A percentile compares a stretch with the other conserved stretches of the same genome.
phyloP scores from a whole-genome alignment of 2,113 vertebrate species.

The Chionis minor region DNA sequence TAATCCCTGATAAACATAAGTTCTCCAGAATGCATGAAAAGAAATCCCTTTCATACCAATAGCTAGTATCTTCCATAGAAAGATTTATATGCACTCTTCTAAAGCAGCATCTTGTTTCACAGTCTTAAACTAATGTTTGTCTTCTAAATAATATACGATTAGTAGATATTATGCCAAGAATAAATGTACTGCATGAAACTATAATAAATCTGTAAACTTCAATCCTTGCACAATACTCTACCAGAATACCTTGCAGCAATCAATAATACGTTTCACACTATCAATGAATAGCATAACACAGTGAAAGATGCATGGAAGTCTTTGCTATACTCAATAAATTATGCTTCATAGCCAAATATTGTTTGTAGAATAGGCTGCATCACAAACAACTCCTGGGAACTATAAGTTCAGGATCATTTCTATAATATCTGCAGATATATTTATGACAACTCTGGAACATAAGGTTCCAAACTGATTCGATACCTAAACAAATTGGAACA shows the following conservation, averaged over 20 bases:
- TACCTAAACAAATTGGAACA: slow-evolving; percentile 1
- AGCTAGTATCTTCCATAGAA: not conserved
- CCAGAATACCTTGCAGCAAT: not conserved
- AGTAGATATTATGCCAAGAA: slow-evolving; percentile 25
- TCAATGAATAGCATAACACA: not conserved
- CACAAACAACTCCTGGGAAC: not conserved
- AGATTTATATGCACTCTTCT: slow-evolving; percentile 1
- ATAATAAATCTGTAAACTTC: slow-evolving; percentile 4
- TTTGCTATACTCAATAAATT: not conserved
- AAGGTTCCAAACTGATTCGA: slow-evolving; percentile 2
- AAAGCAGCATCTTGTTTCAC: slow-evolving; percentile 11
- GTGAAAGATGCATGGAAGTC: slow-evolving; percentile 2
- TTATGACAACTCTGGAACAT: not conserved
- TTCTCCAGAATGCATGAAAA: not conserved
- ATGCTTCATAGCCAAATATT: not conserved
- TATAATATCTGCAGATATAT: not conserved
- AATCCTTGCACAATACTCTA: not conserved
- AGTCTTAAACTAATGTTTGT: slow-evolving; percentile 33
- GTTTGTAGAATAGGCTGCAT: not conserved
- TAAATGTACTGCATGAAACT: not conserved
- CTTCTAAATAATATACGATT: slow-evolving; percentile 31
- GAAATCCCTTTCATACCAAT: slow-evolving; percentile 4
- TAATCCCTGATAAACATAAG: not conserved
- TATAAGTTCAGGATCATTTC: not conserved
- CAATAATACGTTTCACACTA: slow-evolving; percentile 2